Percentiles rank a stretch among this genome's conserved stretches.
Conservation (phyloP, 2,113 vertebrate species). For the Hyaena hyaena region DNA sequence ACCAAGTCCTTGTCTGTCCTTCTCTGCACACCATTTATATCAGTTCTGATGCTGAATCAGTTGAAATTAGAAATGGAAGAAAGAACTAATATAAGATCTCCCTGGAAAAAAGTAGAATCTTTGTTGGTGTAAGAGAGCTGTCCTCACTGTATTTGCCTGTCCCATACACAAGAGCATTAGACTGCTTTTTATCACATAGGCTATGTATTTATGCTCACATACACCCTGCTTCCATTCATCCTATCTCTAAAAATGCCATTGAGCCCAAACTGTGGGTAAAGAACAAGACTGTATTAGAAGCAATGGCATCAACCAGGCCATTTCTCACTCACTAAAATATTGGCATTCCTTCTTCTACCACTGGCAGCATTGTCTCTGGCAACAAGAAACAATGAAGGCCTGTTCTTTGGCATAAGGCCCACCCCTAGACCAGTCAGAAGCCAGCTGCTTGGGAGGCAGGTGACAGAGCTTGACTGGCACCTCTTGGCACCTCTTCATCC, state of each 20-base stretch:
- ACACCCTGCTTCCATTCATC: not conserved
- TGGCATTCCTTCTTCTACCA: not conserved
- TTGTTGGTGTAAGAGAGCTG: not conserved
- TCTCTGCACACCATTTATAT: not conserved
- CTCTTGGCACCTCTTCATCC: not conserved
- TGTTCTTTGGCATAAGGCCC: not conserved
- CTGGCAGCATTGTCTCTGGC: not conserved
- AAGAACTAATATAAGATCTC: not conserved
- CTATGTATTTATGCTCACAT: not conserved
- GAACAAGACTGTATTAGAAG: not conserved
- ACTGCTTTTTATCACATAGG: not conserved
- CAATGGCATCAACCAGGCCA: not conserved
- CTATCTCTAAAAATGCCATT: not conserved
- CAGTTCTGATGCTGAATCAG: not conserved
- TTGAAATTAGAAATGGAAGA: conserved; percentile 9
- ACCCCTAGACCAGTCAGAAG: not conserved
- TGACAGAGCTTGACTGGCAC: not conserved
- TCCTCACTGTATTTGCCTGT: not conserved
- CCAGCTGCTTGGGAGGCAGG: conserved; percentile 1
- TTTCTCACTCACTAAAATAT: not conserved
- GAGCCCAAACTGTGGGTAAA: not conserved
- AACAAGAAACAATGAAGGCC: not conserved
- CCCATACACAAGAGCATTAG: not conserved
- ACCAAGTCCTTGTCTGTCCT: not conserved
- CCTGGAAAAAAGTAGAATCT: not conserved